A percentile compares a stretch with the other conserved stretches of the same genome.
These are phyloP conservation scores for Adela reaumurella DNA, from an alignment of 2,888 invertebrate genomes.

Conservation along the genomic window DNA sequence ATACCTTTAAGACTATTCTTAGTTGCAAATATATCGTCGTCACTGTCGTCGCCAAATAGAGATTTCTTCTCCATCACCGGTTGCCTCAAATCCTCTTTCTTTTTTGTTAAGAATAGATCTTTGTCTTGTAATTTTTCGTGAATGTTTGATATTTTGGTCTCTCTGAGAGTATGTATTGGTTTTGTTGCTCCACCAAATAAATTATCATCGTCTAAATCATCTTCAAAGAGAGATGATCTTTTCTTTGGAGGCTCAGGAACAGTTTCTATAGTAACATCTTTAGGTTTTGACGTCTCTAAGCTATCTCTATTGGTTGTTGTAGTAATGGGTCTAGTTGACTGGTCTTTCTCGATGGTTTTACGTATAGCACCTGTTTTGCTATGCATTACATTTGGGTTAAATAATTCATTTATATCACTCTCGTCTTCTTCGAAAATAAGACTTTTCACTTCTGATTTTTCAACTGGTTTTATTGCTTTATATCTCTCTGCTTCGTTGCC, in stretches of 20 bases:
- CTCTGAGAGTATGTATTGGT: slow-evolving; percentile 9
- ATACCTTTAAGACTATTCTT: neutral
- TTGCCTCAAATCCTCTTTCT: slow-evolving; percentile 1
- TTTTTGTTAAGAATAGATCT: neutral
- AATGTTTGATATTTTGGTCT: neutral
- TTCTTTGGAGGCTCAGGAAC: neutral
- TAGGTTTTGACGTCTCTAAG: slow-evolving; percentile 4
- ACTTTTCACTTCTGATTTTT: slow-evolving; percentile 10
- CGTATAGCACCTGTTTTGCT: no score
- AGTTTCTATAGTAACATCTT: neutral
- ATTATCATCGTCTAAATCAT: slow-evolving; percentile 28
- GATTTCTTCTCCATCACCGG: slow-evolving; percentile 11
- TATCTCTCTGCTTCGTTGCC: neutral
- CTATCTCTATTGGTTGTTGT: neutral
- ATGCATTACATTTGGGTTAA: neutral
- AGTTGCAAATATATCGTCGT: slow-evolving; percentile 31
- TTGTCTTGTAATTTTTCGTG: neutral
- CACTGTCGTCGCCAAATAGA: slow-evolving; percentile 30
- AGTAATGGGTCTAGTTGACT: neutral
- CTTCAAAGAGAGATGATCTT: slow-evolving; percentile 23
- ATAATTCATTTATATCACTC: neutral
- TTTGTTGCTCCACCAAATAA: slow-evolving; percentile 23
- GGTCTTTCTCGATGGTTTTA: no score
- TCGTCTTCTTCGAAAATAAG: neutral
- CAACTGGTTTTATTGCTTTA: slow-evolving; percentile 4